These are phyloP conservation scores for Brachypalpus laphriformis DNA, from an alignment of 2,888 invertebrate genomes.

Conservation along the genomic window DNA sequence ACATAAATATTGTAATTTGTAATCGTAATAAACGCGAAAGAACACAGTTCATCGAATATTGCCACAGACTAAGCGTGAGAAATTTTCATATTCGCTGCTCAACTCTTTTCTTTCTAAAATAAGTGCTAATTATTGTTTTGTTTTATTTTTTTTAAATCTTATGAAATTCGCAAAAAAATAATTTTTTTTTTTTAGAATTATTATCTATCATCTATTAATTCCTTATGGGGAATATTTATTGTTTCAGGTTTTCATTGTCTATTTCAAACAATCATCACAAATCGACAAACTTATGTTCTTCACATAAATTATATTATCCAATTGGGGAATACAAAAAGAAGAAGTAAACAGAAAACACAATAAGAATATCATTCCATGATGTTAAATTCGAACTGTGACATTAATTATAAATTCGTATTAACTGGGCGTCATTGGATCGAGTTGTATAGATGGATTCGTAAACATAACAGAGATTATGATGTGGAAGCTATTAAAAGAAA, in stretches of 20 bases:
- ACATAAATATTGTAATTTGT: too few species aligned
- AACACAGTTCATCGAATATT: too few species aligned
- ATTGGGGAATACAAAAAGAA: background rate
- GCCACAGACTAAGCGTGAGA: background rate
- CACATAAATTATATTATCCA: constrained; percentile 20
- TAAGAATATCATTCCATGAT: constrained; percentile 8
- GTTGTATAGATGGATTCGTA: constrained; percentile 22
- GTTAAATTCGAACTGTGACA: constrained; percentile 42
- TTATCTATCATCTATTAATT: background rate
- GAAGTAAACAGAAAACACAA: too few species aligned
- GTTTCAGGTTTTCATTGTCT: constrained; percentile 14
- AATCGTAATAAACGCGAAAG: too few species aligned
- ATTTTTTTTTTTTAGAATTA: too few species aligned
- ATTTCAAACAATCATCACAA: background rate
- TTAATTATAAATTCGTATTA: constrained; percentile 48
- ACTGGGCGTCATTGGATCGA: constrained; percentile 40
- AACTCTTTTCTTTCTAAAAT: constrained; percentile 56
- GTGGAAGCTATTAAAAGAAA: constrained; percentile 18
- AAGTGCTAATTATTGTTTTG: background rate
- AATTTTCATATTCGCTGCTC: constrained; percentile 17
- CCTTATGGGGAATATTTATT: background rate
- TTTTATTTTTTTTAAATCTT: background rate
- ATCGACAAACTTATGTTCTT: background rate
- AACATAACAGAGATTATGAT: constrained; percentile 14
- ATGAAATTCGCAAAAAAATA: background rate